phyloP scores from a whole-genome alignment of 2,888 invertebrate species.

The Eilema sororculum region DNA sequence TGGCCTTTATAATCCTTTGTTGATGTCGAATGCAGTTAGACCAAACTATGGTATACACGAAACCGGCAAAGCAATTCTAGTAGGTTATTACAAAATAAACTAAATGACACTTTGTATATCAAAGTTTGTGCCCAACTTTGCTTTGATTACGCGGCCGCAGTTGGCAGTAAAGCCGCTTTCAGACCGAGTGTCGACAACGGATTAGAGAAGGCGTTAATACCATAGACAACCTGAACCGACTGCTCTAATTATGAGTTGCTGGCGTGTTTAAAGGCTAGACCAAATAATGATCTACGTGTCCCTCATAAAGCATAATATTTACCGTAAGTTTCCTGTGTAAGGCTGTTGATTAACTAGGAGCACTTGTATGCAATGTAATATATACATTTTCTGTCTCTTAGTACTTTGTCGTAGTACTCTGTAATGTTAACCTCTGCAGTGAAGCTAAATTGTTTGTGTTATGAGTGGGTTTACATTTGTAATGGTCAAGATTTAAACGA shows the following conservation, averaged over 20 bases:
- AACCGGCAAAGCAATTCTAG: too few species aligned
- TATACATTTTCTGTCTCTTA: too few species aligned
- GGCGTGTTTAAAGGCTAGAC: background rate
- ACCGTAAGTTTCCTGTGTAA: background rate
- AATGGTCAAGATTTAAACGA: too few species aligned
- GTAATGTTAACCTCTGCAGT: too few species aligned
- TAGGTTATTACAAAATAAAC: too few species aligned
- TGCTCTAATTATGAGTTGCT: background rate
- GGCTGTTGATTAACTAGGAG: background rate
- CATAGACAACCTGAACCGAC: conserved; percentile 1
- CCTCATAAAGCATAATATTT: background rate
- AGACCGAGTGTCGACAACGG: background rate
- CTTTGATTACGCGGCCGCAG: background rate
- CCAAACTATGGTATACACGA: too few species aligned
- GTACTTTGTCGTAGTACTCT: too few species aligned
- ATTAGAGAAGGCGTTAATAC: conserved; percentile 1
- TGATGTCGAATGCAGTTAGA: too few species aligned
- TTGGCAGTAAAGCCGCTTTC: background rate
- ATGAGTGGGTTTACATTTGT: too few species aligned
- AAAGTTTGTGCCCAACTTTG: background rate
- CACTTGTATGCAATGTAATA: background rate
- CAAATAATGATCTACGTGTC: background rate
- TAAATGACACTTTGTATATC: background rate
- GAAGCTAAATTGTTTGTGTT: too few species aligned
- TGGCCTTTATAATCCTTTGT: too few species aligned